Evolutionary conservation across 2,113 vertebrate genomes (phyloP).

Genomic region (Gymnogyps californianus): DNA sequence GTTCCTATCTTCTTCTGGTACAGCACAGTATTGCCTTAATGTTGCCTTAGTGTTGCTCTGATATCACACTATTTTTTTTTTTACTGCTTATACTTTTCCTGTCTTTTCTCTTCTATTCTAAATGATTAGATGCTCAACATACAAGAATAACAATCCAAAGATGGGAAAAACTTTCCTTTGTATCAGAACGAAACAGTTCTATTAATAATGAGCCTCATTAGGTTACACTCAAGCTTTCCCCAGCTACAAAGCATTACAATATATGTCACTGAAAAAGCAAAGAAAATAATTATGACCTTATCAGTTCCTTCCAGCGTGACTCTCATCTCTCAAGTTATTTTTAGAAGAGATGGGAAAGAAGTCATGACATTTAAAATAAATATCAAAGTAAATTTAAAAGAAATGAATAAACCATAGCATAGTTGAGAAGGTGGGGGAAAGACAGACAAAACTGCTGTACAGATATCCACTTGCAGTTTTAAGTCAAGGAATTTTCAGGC

Average conservation of each 20-base stretch:
- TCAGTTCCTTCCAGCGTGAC: not conserved
- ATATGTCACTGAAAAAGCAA: not conserved
- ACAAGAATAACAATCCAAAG: not conserved
- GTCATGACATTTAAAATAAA: not conserved
- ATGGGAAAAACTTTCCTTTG: not conserved
- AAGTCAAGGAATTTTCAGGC: not conserved
- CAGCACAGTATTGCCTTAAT: not conserved
- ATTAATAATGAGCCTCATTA: conserved; percentile 38
- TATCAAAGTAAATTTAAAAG: not conserved
- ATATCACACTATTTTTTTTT: not conserved
- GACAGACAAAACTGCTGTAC: not conserved
- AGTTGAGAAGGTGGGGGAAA: not conserved
- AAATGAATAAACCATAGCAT: not conserved
- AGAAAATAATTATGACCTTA: conserved; percentile 1
- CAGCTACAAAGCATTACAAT: not conserved
- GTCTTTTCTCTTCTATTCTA: not conserved
- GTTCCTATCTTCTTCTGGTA: not conserved
- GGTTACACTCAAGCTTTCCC: not conserved
- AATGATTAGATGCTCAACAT: not conserved
- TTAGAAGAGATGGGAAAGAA: not conserved
- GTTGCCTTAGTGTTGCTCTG: not conserved
- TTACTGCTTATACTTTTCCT: not conserved
- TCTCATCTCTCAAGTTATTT: not conserved
- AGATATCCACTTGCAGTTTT: not conserved
- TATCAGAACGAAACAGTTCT: not conserved